Base-by-base conservation (phyloP, 2,888 invertebrate genomes). In the Morpho helenor region DNA sequence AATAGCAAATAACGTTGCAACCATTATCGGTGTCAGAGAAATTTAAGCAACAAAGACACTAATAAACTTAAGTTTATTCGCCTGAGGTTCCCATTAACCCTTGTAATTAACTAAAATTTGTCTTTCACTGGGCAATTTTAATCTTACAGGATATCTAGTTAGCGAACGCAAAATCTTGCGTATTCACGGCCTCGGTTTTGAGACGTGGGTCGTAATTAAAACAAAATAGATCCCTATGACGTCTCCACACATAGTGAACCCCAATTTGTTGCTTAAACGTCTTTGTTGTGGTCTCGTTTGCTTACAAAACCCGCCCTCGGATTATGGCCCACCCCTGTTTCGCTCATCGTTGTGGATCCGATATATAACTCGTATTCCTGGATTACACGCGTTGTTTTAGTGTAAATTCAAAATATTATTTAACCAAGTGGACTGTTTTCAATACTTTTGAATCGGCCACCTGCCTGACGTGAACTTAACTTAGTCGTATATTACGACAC, bases 241-340 rank as follows among this genome's bases (percentile, higher is more conserved):
- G 52, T 62, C 57, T 64, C 59, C 59, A 57, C 56, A 48, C 56
- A 56, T 62, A 45, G 44, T 39, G 10, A 39, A 58, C 61, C 56
- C 57, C 62, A 66, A 66, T 66, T 66, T 64, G 64, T 57, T 64
- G 45, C 64, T 49, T 22, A 64, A 64, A 60, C 58, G 49, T 59
- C 61, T 64, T 64, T 64, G 63, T 63, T 63, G 62, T 61, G 57
- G 58, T 49, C 51, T 47, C 47, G 57, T 47, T 22, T 42, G 45
- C 23, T 44, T 39, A 60, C 60, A 60, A 61, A 58, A 63, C 53
- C 53, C 53, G 53, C 53, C 59, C 58, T 52, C 44, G 56, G 60
- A 50, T 60, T 56, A 48, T 50, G 53, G n/a, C 47, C 45, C 52
- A 46, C 44, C 53, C 45, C 53, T 57, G 57, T 50, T 57, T 56